Evolutionary conservation across 2,888 invertebrate species (phyloP), one percentile per base, ranked within the genome.

Genomic region (Meloe dianella): DNA sequence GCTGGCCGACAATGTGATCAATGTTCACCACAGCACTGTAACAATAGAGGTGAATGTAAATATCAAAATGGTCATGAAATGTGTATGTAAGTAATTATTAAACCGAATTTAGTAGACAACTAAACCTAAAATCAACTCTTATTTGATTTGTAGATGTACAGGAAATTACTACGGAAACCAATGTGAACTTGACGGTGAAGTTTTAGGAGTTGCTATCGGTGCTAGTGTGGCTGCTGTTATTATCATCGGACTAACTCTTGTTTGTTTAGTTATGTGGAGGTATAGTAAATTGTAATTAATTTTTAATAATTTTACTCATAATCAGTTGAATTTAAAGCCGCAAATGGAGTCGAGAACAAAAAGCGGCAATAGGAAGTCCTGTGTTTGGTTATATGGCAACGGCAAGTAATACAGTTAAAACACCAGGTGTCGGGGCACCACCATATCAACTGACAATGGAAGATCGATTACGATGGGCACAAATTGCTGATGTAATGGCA

Each of bases 201-300:
- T 96, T 60, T 85, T 96, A 22, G 95, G 94, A 0, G 96, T 96
- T 27, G 95, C 96, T 0, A 92, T 95, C 63, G 96, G 96, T 17
- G 96, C 95, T 0, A 94, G 94, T 0, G 90, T 96, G 0, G 93
- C 93, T 0, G 96, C 96, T 1, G 89, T 95, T 1, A 89, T 96
- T 51, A 95, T 96, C 72, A 96, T 96, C 71, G 91, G 93, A 0
- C 84, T 95, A 62, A 96, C 96, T 0, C 84, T 96, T 10, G 91
- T 94, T 0, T 95, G 94, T 71, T 87, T 96, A 14, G 90, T 96
- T 73, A 93, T 94, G 87, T 96, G 96, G 96, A 96, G 93, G 93
- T 93, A 83, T 85, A 74, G 17, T 57, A 41, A 57, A 38, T 63
- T 41, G 17, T 17, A 57, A 47, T 61, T 64, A 56, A 56, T 38